Evolutionary conservation across 2,888 invertebrate species (phyloP), one percentile per base, ranked within the genome.

Genomic region (Oscheius sp.): DNA sequence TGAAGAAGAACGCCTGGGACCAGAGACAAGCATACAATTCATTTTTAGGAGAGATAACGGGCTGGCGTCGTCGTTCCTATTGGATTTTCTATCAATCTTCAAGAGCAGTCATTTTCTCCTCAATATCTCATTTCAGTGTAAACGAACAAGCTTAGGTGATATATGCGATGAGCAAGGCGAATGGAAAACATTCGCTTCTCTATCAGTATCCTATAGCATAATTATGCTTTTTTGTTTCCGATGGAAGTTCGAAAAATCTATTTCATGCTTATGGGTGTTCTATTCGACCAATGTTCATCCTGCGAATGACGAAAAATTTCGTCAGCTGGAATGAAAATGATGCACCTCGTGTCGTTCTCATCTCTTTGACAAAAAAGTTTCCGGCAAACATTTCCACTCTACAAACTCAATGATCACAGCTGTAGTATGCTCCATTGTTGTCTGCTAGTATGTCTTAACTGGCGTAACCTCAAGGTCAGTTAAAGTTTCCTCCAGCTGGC

Each of bases 381-480:
- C 50, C 12, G 22, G 26, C 50, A 50, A 50, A 50, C 50, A 26
- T 50, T 50, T 50, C 50, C 50, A n/a, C n/a, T n/a, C n/a, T n/a
- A n/a, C n/a, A n/a, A n/a, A n/a, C n/a, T n/a, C n/a, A n/a, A n/a
- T n/a, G n/a, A n/a, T n/a, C n/a, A 17, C 41, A 50, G 50, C 50
- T 50, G 50, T 50, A 50, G 50, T 14, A n/a, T 50, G 50, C 26
- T 50, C 26, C 24, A 26, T 47, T 24, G 17, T n/a, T n/a, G n/a
- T n/a, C n/a, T n/a, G n/a, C n/a, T n/a, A n/a, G n/a, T n/a, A n/a
- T n/a, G 36, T 36, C 20, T 24, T n/a, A 26, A 14, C 50, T 26
- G 50, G 50, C 50, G 50, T 50, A 28, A 28, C 28, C 54, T n/a
- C 54, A 54, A 54, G 54, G 54, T 54, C 33, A 54, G 54, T 33